Conservation (phyloP, 2,888 invertebrate genomes). For the Drosophila merina region DNA sequence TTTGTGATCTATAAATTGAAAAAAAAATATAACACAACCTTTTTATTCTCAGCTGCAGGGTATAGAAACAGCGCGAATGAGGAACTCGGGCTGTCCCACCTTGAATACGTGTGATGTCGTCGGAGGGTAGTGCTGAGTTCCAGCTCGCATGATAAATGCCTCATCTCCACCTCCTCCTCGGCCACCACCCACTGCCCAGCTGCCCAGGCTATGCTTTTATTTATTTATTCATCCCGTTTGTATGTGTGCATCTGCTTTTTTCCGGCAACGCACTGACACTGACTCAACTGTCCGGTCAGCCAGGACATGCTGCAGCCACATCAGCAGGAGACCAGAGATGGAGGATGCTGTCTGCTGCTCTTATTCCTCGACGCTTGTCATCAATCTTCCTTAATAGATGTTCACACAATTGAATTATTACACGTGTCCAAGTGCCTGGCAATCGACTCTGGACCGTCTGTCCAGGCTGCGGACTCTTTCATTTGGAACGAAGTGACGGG, state of each 20-base stretch:
- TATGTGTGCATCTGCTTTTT: conserved; percentile 37
- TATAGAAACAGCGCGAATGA: conserved; percentile 9
- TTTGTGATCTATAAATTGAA: no score
- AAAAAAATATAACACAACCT: conserved; percentile 1
- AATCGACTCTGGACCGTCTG: conserved; percentile 52
- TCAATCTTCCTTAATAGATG: conserved; percentile 82
- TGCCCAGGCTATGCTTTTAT: conserved; percentile 40
- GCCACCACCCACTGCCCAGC: neutral
- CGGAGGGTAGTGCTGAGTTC: conserved; percentile 49
- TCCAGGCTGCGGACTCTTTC: conserved; percentile 14
- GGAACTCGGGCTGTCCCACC: conserved; percentile 28
- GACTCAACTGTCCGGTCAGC: conserved; percentile 36
- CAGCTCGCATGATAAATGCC: conserved; percentile 46
- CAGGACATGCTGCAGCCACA: conserved; percentile 33
- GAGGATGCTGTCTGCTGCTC: conserved; percentile 14
- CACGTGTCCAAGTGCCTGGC: conserved; percentile 78
- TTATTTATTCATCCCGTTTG: conserved; percentile 62
- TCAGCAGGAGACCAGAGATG: conserved; percentile 9
- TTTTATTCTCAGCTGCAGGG: neutral
- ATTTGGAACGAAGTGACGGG: conserved; percentile 1
- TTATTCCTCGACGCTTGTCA: conserved; percentile 63
- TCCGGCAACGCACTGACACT: conserved; percentile 40
- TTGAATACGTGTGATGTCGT: conserved; percentile 42
- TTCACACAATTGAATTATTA: conserved; percentile 82
- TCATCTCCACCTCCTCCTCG: neutral